Evolutionary conservation across 2,113 vertebrate genomes (phyloP).

Genomic region (Grammomys surdaster): DNA sequence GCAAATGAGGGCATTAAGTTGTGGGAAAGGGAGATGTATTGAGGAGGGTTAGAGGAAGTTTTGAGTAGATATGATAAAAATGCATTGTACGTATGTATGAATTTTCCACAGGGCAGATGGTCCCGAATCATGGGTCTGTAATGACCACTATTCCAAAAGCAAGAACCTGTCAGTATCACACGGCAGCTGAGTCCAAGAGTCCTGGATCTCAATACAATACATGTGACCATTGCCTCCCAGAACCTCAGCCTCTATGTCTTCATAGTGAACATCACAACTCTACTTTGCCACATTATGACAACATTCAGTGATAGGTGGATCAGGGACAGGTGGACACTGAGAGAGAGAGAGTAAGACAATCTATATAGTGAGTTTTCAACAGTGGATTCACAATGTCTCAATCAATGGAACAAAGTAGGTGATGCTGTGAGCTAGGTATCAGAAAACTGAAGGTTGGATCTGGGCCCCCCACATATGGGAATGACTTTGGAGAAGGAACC

Average conservation of each 20-base stretch:
- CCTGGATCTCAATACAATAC: background rate
- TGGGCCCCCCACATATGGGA: background rate
- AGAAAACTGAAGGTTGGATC: background rate
- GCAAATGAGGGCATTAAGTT: background rate
- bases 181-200: too few species aligned
- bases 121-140: background rate
- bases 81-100: background rate
- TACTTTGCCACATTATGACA: too few species aligned
- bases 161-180: background rate
- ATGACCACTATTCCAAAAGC: background rate
- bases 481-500: background rate
- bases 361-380: background rate
- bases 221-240: background rate
- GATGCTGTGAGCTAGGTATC: background rate
- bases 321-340: too few species aligned
- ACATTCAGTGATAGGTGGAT: accelerated
- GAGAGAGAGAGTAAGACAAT: background rate
- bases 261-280: background rate
- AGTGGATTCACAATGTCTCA: background rate
- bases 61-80: background rate
- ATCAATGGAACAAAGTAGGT: background rate
- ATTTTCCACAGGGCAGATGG: background rate
- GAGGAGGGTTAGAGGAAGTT: background rate
- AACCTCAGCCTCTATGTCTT: background rate
- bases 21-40: background rate